Percentiles rank a stretch among this genome's conserved stretches.
Conservation (phyloP, 2,113 vertebrate species). For the Sander lucioperca region DNA sequence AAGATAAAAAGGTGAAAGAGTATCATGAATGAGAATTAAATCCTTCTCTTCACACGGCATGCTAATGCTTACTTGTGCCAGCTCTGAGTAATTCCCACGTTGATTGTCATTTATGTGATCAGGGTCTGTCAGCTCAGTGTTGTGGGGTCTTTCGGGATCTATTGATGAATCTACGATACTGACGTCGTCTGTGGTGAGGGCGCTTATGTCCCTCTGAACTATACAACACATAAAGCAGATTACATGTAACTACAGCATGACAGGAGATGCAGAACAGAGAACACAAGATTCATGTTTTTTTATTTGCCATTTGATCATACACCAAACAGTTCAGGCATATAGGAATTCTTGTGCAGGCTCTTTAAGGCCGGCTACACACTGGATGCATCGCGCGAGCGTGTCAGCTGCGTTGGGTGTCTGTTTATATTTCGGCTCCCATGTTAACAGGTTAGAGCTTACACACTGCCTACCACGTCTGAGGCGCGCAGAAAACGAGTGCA, state of each 20-base stretch:
- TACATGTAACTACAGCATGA: background rate
- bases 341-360: too few relatives aligned
- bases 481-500: too few relatives aligned
- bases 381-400: too few relatives aligned
- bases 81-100: background rate
- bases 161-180: constrained; percentile 51
- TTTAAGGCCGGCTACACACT: too few relatives aligned
- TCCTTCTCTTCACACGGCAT: background rate
- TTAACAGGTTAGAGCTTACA: too few relatives aligned
- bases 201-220: constrained; percentile 49
- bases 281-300: background rate
- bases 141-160: constrained; percentile 18
- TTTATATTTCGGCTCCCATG: too few relatives aligned
- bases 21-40: background rate
- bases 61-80: constrained; percentile 45
- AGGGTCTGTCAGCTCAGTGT: constrained; percentile 6
- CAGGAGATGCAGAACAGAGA: background rate
- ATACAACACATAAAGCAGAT: background rate
- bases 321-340: too few relatives aligned
- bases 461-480: too few relatives aligned
- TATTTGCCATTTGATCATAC: too few relatives aligned
- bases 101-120: background rate
- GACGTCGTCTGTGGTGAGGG: constrained; percentile 7
- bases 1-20: background rate
- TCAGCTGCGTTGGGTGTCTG: too few relatives aligned